phyloP scores from a whole-genome alignment of 2,113 vertebrate species.

The Origma solitaria region DNA sequence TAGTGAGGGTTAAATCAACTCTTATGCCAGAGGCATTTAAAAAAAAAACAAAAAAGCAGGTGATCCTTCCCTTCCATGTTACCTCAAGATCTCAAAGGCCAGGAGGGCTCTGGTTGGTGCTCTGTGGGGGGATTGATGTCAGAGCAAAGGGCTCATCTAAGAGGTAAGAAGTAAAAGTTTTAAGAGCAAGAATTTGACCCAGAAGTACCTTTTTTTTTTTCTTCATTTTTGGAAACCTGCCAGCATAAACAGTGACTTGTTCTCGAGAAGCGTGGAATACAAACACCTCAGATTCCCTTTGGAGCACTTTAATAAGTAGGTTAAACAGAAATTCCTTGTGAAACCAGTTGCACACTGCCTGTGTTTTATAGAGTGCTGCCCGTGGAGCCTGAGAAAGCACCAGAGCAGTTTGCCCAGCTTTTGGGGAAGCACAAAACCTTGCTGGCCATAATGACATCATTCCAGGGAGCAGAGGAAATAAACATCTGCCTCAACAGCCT shows the following conservation, averaged over 20 bases:
- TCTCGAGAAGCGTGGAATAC: not conserved
- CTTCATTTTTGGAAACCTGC: not conserved
- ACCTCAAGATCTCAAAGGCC: not conserved
- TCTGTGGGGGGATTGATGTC: not conserved
- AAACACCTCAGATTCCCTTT: not conserved
- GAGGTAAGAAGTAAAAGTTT: not conserved
- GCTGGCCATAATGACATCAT: not conserved
- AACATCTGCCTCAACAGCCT: not conserved
- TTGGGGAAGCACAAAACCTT: not conserved
- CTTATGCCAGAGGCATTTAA: not conserved
- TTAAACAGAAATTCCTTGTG: not conserved
- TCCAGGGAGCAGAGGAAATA: not conserved
- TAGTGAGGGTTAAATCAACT: not conserved
- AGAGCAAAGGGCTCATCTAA: not conserved
- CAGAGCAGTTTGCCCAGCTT: not conserved
- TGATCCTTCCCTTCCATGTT: rapidly evolving
- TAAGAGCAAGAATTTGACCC: not conserved
- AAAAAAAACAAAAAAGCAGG: not conserved
- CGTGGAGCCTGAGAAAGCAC: not conserved
- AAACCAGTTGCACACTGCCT: not conserved
- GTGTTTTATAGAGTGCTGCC: not conserved
- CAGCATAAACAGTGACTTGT: not conserved
- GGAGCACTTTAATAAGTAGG: not conserved
- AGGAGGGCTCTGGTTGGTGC: not conserved
- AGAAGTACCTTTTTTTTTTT: not conserved